Conservation (phyloP, 2,888 invertebrate species). For the Pseudococcus jackbeardsleyi region DNA sequence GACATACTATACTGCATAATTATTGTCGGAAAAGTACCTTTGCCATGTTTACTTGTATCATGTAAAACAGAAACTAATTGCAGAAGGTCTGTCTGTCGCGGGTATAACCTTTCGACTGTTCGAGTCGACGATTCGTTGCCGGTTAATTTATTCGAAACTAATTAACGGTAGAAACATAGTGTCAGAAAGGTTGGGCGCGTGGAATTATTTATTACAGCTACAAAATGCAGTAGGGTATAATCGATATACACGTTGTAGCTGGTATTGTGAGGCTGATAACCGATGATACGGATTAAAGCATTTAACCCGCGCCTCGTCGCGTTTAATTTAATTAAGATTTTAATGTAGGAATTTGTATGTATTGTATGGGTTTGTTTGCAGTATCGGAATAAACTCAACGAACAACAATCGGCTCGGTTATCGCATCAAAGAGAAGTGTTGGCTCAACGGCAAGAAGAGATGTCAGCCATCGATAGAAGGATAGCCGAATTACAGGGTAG, state of each 20-base stretch:
- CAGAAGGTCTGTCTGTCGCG: slow-evolving; percentile 7
- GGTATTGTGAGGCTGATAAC: neutral
- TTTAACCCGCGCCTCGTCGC: neutral
- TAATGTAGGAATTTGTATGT: slow-evolving; percentile 4
- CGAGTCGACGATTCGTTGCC: neutral
- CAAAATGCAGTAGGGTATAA: neutral
- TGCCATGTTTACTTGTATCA: neutral
- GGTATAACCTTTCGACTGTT: slow-evolving; percentile 5
- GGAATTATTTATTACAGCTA: slow-evolving; percentile 9
- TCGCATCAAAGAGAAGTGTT: slow-evolving; percentile 90
- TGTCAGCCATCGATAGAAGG: slow-evolving; percentile 90
- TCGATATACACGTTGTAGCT: neutral
- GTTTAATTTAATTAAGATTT: slow-evolving; percentile 44
- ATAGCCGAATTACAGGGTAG: slow-evolving; percentile 95
- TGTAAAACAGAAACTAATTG: slow-evolving; percentile 16
- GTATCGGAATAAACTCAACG: slow-evolving; percentile 96
- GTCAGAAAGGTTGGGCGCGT: neutral
- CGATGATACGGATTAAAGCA: slow-evolving; percentile 47
- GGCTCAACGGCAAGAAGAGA: slow-evolving; percentile 90
- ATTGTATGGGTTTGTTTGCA: slow-evolving; percentile 72
- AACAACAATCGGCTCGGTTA: slow-evolving; percentile 92
- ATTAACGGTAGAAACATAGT: slow-evolving; percentile 29
- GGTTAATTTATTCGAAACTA: slow-evolving; percentile 46
- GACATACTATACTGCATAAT: neutral
- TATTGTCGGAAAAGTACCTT: neutral